Evolutionary conservation across 2,113 vertebrate genomes (phyloP), one percentile per base, ranked within the genome.

Genomic region (Psilopsiagon aurifrons): DNA sequence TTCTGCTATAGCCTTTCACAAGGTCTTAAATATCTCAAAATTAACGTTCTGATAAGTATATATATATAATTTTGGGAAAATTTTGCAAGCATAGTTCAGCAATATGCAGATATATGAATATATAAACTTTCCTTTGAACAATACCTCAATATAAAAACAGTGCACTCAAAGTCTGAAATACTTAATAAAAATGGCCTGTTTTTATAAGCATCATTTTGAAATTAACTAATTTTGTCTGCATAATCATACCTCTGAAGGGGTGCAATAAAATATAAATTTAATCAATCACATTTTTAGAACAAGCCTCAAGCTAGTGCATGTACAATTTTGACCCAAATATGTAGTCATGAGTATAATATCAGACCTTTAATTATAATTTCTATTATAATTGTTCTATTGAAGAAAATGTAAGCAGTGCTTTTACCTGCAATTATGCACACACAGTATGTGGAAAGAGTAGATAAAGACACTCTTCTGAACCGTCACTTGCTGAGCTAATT

Each of bases 251-350:
- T 87, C 79, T 95, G 80, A 96, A 96, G 76, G 83, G 41, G 93
- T 91, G 35, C 79, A 94, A 93, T 96, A 94, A 96, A 95, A 87
- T 37, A 94, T 62, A 97, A 90, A 86, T 92, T 92, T 94, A 96
- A 95, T 94, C 46, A 85, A 96, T 96, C 55, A 88, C 52, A 41
- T 59, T 86, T 96, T 79, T 83, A 94, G 81, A 96, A 90, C 66
- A 77, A 10, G 37, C 92, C 95, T 94, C 75, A 86, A 94, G 69
- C 54, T 74, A 93, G 16, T 19, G 44, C 51, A 88, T 76, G 87
- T 46, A 92, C 54, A 89, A n/a, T 83, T 93, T 82, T 94, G 97
- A 97, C 83, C 88, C 90, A 97, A 95, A 94, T 97, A 96, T 76
- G 88, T 95, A 96, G 81, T 97, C 87, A 96, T 83, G 86, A 95